Conservation (phyloP, 1,140 invertebrate species). For the Apis cerana region DNA sequence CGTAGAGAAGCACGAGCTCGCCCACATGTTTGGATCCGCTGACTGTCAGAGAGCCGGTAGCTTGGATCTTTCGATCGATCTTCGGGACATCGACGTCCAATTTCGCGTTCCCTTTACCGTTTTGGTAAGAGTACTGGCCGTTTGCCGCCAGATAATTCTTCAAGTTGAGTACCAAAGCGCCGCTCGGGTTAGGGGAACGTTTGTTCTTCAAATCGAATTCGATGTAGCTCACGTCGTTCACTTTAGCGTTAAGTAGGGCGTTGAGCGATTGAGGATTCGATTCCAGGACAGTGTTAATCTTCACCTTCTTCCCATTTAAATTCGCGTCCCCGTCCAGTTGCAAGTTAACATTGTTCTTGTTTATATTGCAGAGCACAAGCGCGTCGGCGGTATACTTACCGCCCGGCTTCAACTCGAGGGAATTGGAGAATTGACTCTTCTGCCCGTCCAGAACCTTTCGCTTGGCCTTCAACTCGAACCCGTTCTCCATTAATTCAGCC, state of each 20-base stretch:
- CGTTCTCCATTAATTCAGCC: conserved; percentile 82
- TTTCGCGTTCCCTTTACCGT: conserved; percentile 76
- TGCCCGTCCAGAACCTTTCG: conserved; percentile 80
- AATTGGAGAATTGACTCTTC: conserved; percentile 84
- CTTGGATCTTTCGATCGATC: conserved; percentile 84
- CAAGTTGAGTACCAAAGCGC: conserved; percentile 73
- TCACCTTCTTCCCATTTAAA: conserved; percentile 81
- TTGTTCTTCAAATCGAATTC: conserved; percentile 81
- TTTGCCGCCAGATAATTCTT: conserved; percentile 74
- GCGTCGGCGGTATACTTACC: conserved; percentile 85
- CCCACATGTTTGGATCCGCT: conserved; percentile 82
- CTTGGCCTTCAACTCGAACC: conserved; percentile 82
- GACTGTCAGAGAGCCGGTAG: conserved; percentile 82
- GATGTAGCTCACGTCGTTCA: conserved; percentile 80
- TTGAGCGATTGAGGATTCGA: conserved; percentile 81
- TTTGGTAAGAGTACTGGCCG: conserved; percentile 74
- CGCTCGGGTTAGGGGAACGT: conserved; percentile 66
- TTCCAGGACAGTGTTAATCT: conserved; percentile 81
- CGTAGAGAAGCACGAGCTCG: conserved; percentile 83
- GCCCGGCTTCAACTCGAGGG: conserved; percentile 83
- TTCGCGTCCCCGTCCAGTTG: conserved; percentile 81
- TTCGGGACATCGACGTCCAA: conserved; percentile 78
- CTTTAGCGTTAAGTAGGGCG: conserved; percentile 79
- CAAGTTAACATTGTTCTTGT: conserved; percentile 81
- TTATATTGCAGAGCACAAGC: conserved; percentile 81